Conservation (phyloP, 2,113 vertebrate species). For the Syngnathus scovelli region DNA sequence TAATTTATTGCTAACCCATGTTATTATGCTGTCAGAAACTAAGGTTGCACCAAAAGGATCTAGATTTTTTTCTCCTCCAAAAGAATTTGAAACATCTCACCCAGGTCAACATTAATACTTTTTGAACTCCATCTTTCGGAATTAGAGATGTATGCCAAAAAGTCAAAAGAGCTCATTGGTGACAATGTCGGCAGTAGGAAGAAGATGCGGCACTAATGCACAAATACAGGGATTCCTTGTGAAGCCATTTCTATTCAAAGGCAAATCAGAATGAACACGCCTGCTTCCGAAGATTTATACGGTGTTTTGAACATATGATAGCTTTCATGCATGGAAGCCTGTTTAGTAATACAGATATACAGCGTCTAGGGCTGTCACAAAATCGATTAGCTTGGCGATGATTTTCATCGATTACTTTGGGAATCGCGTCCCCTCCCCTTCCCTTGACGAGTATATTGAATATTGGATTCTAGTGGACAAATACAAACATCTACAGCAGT, state of each 20-base stretch:
- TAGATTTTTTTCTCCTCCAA: conserved; percentile 2
- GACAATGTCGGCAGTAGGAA: background rate
- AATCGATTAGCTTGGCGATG: no score
- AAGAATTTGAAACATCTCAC: conserved; percentile 10
- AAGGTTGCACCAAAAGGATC: background rate
- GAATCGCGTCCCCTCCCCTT: no score
- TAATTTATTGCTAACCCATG: conserved; percentile 29
- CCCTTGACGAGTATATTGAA: no score
- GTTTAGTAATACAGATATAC: no score
- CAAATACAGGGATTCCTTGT: background rate
- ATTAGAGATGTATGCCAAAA: background rate
- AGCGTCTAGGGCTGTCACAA: no score
- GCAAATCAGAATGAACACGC: background rate
- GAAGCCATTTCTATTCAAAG: background rate
- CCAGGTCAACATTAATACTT: background rate
- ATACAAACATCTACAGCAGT: no score
- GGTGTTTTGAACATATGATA: background rate
- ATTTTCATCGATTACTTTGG: no score
- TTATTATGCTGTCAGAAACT: conserved; percentile 20
- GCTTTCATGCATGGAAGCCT: background rate
- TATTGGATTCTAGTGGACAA: no score
- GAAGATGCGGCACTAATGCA: background rate
- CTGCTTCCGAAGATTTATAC: background rate
- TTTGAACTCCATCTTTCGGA: background rate
- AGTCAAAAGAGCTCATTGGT: background rate